Conservation (phyloP, 1,140 invertebrate species). For the Drosophila sp. region DNA sequence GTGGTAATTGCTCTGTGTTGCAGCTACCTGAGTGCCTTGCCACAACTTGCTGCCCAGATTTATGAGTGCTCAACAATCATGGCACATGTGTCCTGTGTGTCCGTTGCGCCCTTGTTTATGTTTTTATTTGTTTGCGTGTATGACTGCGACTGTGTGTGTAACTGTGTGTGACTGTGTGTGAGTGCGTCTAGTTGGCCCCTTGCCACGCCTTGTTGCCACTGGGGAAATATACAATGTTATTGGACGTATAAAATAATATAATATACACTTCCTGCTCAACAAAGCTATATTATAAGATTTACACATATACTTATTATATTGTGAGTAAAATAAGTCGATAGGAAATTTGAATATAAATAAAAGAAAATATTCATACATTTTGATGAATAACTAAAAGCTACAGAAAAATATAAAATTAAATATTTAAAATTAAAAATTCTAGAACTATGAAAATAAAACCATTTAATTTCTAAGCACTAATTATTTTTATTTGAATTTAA, state of each 20-base stretch:
- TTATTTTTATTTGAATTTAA: too few species aligned
- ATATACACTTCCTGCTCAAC: not conserved
- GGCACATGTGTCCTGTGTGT: slow-evolving; percentile 26
- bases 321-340: too few species aligned
- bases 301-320: slow-evolving; percentile 37
- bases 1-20: slow-evolving; percentile 69
- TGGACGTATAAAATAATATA: not conserved
- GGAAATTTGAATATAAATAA: too few species aligned
- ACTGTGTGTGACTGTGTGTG: slow-evolving; percentile 1
- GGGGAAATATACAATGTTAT: slow-evolving; percentile 30
- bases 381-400: too few species aligned
- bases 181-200: slow-evolving; percentile 48
- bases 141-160: slow-evolving; percentile 4
- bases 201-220: slow-evolving; percentile 47
- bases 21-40: slow-evolving; percentile 36
- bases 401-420: too few species aligned
- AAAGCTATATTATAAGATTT: slow-evolving; percentile 9
- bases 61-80: slow-evolving; percentile 59
- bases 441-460: too few species aligned
- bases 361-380: too few species aligned
- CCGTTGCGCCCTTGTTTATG: slow-evolving; percentile 12
- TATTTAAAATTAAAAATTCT: too few species aligned
- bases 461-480: too few species aligned
- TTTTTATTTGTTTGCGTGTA: slow-evolving; percentile 2
- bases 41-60: slow-evolving; percentile 44